Percentiles rank a stretch among this genome's conserved stretches.
These are phyloP conservation scores for Calameuta idolon DNA, from an alignment of 2,888 invertebrate species.

Conservation along the genomic window DNA sequence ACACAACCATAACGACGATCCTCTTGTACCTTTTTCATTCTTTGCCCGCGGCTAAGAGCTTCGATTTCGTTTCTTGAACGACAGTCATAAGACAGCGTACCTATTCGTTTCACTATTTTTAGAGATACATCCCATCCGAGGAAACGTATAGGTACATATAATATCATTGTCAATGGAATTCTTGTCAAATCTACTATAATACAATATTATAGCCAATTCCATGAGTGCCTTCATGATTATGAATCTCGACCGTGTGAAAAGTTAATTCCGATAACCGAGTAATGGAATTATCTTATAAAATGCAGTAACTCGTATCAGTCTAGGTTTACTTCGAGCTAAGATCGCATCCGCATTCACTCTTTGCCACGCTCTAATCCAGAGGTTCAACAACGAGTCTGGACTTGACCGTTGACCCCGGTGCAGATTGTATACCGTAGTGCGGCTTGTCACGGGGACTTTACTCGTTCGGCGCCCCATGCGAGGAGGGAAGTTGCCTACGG, in stretches of 20 bases:
- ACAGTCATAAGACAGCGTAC: neutral
- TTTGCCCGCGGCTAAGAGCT: neutral
- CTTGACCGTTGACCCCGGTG: conserved; percentile 35
- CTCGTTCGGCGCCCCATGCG: neutral
- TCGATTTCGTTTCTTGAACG: neutral
- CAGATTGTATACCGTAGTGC: neutral
- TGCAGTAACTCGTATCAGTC: neutral
- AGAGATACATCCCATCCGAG: neutral
- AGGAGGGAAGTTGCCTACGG: neutral
- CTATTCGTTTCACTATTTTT: neutral
- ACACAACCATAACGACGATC: no score
- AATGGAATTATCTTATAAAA: neutral
- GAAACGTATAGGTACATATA: neutral
- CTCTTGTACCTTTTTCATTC: neutral
- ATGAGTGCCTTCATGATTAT: neutral
- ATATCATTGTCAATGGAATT: neutral
- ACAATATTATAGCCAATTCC: neutral
- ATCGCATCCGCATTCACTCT: neutral
- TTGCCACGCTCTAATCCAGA: conserved; percentile 16
- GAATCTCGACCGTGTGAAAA: neutral
- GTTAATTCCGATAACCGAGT: neutral
- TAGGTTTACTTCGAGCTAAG: neutral
- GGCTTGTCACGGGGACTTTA: neutral
- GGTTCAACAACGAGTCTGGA: conserved; percentile 29
- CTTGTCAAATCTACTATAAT: neutral